These are phyloP conservation scores for Dexiosoma caninum DNA, from an alignment of 2,888 invertebrate species.

Conservation along the genomic window DNA sequence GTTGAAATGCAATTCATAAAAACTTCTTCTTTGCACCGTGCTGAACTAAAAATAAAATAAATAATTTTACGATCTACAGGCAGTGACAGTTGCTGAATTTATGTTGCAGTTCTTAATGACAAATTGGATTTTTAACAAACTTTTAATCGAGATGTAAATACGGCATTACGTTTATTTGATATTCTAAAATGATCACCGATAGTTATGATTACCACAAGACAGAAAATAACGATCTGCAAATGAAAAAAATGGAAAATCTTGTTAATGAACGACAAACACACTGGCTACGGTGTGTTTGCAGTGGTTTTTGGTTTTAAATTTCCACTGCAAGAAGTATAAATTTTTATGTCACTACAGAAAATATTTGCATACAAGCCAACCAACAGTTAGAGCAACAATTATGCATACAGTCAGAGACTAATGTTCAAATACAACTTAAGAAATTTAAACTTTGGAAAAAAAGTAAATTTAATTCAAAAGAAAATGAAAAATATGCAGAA, in stretches of 20 bases:
- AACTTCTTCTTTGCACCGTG: neutral
- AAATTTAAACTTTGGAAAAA: no score
- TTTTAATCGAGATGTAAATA: neutral
- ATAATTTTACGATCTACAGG: neutral
- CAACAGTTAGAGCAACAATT: slow-evolving; percentile 3
- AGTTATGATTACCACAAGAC: slow-evolving; percentile 15
- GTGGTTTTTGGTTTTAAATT: slow-evolving; percentile 28
- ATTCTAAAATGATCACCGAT: slow-evolving; percentile 2
- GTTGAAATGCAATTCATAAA: neutral
- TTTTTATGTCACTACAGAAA: neutral
- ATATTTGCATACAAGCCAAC: neutral
- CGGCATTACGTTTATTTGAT: slow-evolving; percentile 10
- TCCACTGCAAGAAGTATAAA: slow-evolving; percentile 27
- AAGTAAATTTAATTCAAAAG: no score
- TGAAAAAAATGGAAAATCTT: slow-evolving; percentile 32
- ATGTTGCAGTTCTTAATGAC: neutral
- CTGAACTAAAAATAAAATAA: neutral
- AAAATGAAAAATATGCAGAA: no score
- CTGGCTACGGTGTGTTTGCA: neutral
- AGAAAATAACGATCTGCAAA: neutral
- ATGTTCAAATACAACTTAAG: no score
- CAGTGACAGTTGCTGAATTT: neutral
- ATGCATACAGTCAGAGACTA: no score
- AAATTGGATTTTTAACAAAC: neutral
- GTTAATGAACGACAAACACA: slow-evolving; percentile 6